phyloP scores from a whole-genome alignment of 1,140 invertebrate genomes.

The Dinothrombium tinctorium region DNA sequence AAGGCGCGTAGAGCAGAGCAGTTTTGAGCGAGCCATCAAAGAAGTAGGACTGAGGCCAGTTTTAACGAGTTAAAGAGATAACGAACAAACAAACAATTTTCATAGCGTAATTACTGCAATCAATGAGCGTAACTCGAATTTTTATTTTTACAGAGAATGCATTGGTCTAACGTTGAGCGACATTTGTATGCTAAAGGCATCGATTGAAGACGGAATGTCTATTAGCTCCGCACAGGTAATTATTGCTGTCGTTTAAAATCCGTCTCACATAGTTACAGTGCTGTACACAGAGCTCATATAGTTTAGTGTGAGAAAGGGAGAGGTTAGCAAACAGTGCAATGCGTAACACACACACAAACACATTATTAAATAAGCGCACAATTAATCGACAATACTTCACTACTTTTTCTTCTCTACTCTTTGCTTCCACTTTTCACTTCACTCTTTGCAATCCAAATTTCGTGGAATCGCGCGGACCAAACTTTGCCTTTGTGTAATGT shows the following conservation, averaged over 20 bases:
- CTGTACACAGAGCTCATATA: not conserved
- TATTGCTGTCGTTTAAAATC: not conserved
- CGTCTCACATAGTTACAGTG: not conserved
- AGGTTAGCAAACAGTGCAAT: not conserved
- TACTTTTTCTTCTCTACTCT: not conserved
- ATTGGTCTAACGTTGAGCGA: conserved; percentile 1
- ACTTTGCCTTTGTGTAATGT: not conserved
- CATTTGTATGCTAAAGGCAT: not conserved
- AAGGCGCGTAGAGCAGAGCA: not conserved
- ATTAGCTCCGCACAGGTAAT: conserved; percentile 1
- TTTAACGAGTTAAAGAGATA: not conserved
- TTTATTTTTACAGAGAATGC: not conserved
- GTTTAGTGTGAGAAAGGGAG: not conserved
- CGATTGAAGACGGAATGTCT: not conserved
- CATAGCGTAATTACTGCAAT: too few relatives aligned
- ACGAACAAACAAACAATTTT: not conserved
- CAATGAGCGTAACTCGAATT: not conserved
- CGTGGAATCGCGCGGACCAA: not conserved
- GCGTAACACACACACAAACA: not conserved
- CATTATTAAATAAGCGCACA: not conserved
- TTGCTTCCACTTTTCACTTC: not conserved
- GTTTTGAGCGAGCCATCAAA: not conserved
- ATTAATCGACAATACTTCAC: not conserved
- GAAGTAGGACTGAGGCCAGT: not conserved
- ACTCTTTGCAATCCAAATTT: not conserved